A percentile compares a stretch with the other conserved stretches of the same genome.
phyloP scores from a whole-genome alignment of 53 echinoderm and acorn worm genomes.

The Mesocentrotus franciscanus region DNA sequence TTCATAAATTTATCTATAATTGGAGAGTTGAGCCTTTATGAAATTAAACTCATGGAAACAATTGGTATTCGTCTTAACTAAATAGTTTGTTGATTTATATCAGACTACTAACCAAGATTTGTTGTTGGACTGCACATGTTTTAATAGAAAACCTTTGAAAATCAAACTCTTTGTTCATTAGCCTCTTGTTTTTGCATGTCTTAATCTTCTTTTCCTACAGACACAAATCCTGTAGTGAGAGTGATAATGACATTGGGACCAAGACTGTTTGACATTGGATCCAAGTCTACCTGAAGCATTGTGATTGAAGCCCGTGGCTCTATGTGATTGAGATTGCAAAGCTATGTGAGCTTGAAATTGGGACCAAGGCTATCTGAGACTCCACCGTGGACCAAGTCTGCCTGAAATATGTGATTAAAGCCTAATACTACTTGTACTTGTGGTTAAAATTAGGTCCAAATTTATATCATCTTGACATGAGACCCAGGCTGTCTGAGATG shows the following conservation, averaged over 20 bases:
- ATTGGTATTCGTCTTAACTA: no score
- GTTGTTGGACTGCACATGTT: neutral
- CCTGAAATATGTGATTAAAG: neutral
- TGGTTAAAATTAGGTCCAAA: no score
- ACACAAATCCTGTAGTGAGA: slow-evolving; percentile 21
- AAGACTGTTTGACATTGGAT: neutral
- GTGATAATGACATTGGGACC: neutral
- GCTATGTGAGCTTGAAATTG: neutral
- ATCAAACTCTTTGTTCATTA: neutral
- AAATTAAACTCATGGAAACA: no score
- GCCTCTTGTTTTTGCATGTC: neutral
- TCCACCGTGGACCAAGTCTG: neutral
- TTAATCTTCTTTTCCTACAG: neutral
- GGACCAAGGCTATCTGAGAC: neutral
- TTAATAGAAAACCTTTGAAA: neutral
- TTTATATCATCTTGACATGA: no score
- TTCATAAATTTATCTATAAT: no score
- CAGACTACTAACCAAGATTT: no score
- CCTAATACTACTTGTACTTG: no score
- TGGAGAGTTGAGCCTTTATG: no score
- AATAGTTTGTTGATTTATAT: no score
- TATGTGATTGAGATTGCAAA: neutral
- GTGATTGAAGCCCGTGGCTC: neutral
- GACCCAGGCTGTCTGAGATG: neutral
- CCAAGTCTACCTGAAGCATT: neutral